Conservation (phyloP, 1,140 invertebrate species). For the Conopomorpha cramerella region DNA sequence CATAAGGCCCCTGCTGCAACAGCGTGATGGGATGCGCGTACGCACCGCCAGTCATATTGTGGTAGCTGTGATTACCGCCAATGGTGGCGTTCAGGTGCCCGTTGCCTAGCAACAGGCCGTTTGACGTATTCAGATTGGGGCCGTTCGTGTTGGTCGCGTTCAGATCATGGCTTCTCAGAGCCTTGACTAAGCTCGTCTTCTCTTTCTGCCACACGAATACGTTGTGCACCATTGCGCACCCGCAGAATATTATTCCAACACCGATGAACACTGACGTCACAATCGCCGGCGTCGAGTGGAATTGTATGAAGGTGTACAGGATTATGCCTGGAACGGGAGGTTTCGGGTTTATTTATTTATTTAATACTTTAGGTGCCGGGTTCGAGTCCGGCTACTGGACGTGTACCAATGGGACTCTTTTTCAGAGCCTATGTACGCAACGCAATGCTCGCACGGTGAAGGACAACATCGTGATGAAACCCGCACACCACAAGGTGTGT, state of each 20-base stretch:
- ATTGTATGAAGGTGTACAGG: conserved; percentile 89
- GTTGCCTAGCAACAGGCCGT: conserved; percentile 42
- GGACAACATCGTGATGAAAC: too few species aligned
- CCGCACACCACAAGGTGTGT: too few species aligned
- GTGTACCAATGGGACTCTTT: too few species aligned
- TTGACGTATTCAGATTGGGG: conserved; percentile 27
- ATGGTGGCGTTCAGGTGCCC: conserved; percentile 49
- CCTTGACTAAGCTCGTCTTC: conserved; percentile 66
- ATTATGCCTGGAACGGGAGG: conserved; percentile 78
- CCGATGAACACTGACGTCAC: conserved; percentile 86
- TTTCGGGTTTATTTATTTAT: neutral
- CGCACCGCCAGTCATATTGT: conserved; percentile 32
- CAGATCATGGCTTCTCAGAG: conserved; percentile 33
- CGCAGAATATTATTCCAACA: conserved; percentile 88
- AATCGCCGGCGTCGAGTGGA: conserved; percentile 88
- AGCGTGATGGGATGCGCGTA: conserved; percentile 51
- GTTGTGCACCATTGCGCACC: conserved; percentile 91
- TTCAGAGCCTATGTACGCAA: too few species aligned
- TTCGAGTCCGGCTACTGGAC: too few species aligned
- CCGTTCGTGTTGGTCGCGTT: conserved; percentile 14
- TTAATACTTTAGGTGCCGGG: too few species aligned
- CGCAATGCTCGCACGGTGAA: too few species aligned
- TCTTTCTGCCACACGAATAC: conserved; percentile 93
- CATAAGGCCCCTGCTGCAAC: conserved; percentile 51
- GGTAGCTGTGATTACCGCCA: conserved; percentile 45